A percentile compares a stretch with the other conserved stretches of the same genome.
These are phyloP conservation scores for Drosophila diplacantha DNA, from an alignment of 2,888 invertebrate species.

Conservation along the genomic window DNA sequence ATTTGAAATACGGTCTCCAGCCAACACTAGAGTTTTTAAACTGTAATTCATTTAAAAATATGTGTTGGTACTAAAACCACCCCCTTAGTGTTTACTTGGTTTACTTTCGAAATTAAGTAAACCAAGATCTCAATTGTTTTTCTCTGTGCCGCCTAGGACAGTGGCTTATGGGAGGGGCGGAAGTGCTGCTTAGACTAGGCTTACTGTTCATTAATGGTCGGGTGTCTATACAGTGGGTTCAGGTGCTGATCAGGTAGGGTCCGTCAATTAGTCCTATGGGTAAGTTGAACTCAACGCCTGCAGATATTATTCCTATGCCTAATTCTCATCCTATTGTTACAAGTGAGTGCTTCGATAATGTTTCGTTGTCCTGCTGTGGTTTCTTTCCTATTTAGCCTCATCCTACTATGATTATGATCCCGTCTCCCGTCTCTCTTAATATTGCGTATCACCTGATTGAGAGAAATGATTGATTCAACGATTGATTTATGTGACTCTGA, in stretches of 20 bases:
- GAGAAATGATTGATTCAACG: conserved; percentile 33
- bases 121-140: background rate
- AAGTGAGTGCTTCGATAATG: conserved; percentile 26
- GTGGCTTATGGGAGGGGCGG: conserved; percentile 1
- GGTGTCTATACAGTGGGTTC: conserved; percentile 31
- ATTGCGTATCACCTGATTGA: conserved; percentile 46
- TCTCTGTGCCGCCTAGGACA: conserved; percentile 7
- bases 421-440: conserved; percentile 43
- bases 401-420: conserved; percentile 28
- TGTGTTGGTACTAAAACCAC: too few species aligned
- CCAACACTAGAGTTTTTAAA: too few species aligned
- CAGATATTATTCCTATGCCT: conserved; percentile 22
- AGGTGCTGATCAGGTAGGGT: conserved; percentile 30
- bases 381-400: conserved; percentile 26
- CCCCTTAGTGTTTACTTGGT: too few species aligned
- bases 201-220: conserved; percentile 30
- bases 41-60: too few species aligned
- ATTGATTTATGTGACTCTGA: conserved; percentile 6
- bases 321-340: conserved; percentile 15
- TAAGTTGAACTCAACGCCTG: conserved; percentile 32
- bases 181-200: conserved; percentile 25
- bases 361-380: conserved; percentile 31
- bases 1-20: too few species aligned
- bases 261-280: conserved; percentile 31
- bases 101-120: too few species aligned